Evolutionary conservation across 1,140 invertebrate species (phyloP).

Genomic region (Diprion similis): DNA sequence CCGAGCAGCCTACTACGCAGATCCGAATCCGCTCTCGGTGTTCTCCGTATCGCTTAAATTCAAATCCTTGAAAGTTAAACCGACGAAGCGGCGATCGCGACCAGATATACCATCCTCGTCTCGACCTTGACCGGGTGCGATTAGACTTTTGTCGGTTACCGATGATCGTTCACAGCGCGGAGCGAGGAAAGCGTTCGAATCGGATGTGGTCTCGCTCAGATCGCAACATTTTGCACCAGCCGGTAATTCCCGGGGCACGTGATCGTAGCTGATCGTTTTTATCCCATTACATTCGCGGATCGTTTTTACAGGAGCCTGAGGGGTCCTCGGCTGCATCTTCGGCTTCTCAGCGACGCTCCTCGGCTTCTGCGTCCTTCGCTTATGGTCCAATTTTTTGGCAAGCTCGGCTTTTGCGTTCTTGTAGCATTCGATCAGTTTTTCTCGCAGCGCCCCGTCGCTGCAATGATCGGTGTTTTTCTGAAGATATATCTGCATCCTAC

Average conservation of each 20-base stretch:
- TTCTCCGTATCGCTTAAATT: neutral
- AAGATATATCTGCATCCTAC: neutral
- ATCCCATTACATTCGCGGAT: slow-evolving; percentile 37
- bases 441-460: neutral
- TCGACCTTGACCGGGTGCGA: too few relatives aligned
- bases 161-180: neutral
- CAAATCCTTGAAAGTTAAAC: neutral
- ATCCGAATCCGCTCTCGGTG: neutral
- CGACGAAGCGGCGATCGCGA: neutral
- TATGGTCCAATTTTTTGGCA: neutral
- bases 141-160: too few relatives aligned
- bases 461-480: neutral
- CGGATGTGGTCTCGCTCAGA: slow-evolving; percentile 25
- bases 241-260: slow-evolving; percentile 5
- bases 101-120: neutral
- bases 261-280: slow-evolving; percentile 38
- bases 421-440: neutral
- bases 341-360: neutral
- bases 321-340: neutral
- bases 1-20: too few relatives aligned
- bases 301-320: slow-evolving; percentile 15
- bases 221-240: slow-evolving; percentile 5
- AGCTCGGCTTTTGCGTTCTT: neutral
- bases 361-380: neutral
- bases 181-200: neutral